phyloP scores from a whole-genome alignment of 2,113 vertebrate species.

The Pangasianodon hypophthalmus region DNA sequence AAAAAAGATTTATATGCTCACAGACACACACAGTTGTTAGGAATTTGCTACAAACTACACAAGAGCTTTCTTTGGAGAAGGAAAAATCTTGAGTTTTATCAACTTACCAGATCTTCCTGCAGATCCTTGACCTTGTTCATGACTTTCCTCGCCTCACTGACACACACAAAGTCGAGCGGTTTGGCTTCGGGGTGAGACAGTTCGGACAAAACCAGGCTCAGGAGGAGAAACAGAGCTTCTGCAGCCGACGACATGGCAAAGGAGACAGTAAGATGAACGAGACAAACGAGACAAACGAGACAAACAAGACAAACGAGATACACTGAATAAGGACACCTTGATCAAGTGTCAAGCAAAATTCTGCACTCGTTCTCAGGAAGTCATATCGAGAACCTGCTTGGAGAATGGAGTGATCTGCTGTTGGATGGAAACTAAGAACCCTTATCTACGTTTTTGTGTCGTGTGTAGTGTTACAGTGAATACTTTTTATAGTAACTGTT shows the following conservation, averaged over 20 bases:
- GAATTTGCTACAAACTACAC: neutral
- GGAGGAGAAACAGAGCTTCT: constrained; percentile 64
- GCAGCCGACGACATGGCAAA: neutral
- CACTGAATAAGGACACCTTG: too few relatives aligned
- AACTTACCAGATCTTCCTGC: constrained; percentile 63
- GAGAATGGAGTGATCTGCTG: too few relatives aligned
- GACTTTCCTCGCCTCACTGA: constrained; percentile 59
- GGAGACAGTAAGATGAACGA: neutral
- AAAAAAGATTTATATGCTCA: neutral
- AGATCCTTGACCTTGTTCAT: constrained; percentile 66
- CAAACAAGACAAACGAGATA: neutral
- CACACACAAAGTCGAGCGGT: constrained; percentile 68
- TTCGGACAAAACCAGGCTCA: constrained; percentile 65
- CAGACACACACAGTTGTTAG: too few relatives aligned
- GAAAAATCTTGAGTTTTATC: too few relatives aligned
- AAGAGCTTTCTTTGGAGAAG: too few relatives aligned
- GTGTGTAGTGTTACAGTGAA: too few relatives aligned
- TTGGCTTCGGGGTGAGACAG: constrained; percentile 61
- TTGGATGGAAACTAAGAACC: too few relatives aligned
- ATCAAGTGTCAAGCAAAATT: neutral
- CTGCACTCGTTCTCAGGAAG: neutral
- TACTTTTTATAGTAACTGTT: too few relatives aligned
- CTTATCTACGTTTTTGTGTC: too few relatives aligned
- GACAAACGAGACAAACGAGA: neutral
- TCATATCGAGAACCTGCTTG: neutral